Conservation (phyloP, 2,797 vertebrate genomes). For the Streptopelia turtur region DNA sequence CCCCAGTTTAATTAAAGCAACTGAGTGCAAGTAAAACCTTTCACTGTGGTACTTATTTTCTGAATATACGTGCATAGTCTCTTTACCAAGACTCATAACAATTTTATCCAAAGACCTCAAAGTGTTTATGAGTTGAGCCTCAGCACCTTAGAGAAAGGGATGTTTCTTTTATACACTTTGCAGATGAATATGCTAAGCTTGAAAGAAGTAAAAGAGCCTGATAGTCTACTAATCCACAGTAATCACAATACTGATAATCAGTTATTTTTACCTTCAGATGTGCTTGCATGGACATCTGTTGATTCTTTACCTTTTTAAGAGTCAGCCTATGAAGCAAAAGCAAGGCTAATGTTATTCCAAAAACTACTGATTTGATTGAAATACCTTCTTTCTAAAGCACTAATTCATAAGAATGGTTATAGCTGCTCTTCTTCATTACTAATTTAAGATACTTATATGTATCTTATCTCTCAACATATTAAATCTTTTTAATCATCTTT, state of each 20-base stretch:
- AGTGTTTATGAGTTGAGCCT: neutral
- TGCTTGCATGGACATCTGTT: constrained; percentile 59
- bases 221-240: neutral
- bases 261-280: constrained; percentile 76
- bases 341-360: constrained; percentile 19
- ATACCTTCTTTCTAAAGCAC: neutral
- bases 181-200: neutral
- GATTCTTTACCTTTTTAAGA: constrained; percentile 51
- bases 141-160: neutral
- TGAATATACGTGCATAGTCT: neutral
- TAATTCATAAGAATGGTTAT: too few species aligned
- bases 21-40: neutral
- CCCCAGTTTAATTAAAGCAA: neutral
- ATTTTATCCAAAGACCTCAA: neutral
- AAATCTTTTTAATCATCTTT: neutral
- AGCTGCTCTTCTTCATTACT: too few species aligned
- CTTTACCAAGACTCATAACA: neutral
- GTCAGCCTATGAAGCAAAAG: constrained; percentile 69
- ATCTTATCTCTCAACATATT: neutral
- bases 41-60: neutral
- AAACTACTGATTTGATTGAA: neutral
- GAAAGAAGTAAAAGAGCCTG: neutral
- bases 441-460: neutral
- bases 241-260: neutral
- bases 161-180: neutral